A percentile compares a stretch with the other conserved stretches of the same genome.
Conservation (phyloP, 2,888 invertebrate species). For the Leptogaster cylindrica region DNA sequence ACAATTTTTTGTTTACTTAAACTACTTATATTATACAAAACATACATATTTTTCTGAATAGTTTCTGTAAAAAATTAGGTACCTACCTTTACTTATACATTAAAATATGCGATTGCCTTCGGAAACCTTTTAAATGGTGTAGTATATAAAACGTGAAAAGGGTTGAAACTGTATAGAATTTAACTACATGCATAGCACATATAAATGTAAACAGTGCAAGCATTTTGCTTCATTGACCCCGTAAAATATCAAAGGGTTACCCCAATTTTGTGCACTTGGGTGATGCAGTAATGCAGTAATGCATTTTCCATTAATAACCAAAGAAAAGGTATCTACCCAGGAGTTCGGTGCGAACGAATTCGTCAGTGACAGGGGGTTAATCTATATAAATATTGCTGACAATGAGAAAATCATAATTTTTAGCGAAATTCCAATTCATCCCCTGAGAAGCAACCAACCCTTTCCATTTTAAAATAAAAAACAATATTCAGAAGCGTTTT, state of each 20-base stretch:
- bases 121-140: too few species aligned
- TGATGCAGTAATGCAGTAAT: conserved; percentile 33
- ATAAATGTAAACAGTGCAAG: too few species aligned
- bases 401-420: conserved; percentile 46
- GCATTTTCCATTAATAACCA: conserved; percentile 46
- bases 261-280: conserved; percentile 34
- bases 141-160: too few species aligned
- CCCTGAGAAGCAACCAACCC: conserved; percentile 23
- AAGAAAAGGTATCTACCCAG: conserved; percentile 34
- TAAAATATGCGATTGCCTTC: too few species aligned
- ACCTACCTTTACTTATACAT: too few species aligned
- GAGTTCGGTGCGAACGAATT: conserved; percentile 24
- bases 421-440: conserved; percentile 40
- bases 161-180: too few species aligned
- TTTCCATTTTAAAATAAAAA: conserved; percentile 28
- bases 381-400: conserved; percentile 45
- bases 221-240: too few species aligned
- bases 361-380: conserved; percentile 45
- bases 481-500: background rate
- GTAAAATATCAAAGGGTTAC: conserved; percentile 36
- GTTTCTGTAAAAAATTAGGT: too few species aligned
- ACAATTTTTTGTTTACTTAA: too few species aligned
- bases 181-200: too few species aligned
- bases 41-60: too few species aligned
- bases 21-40: too few species aligned